Base-by-base conservation (phyloP, 2,888 invertebrate species). In the Mythimna albipuncta region DNA sequence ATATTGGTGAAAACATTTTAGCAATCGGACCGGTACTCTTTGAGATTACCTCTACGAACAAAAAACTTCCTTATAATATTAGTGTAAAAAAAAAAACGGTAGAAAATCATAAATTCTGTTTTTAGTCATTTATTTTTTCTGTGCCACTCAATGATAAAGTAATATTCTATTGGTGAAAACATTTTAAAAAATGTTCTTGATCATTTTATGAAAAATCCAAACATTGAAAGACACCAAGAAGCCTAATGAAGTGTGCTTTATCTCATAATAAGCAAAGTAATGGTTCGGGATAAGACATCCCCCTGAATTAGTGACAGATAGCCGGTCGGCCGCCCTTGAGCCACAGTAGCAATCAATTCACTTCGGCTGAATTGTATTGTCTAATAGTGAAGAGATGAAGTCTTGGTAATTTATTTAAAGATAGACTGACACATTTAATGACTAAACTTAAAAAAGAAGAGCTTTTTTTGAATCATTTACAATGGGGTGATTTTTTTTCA, bases 261-360 rank as follows among this genome's bases (percentile, higher is more conserved):
- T 77, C 64, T 74, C 38, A 26, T 82, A 71, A 82, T 71, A 68
- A 65, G 54, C 32, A 19, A 58, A 68, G 41, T 64, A 81, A 81
- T 59, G 80, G 32, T 54, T 66, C 35, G n/a, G 55, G 52, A 82
- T 64, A 52, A 65, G 67, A 78, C 82, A 59, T 47, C 57, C 78
- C 78, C 78, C 26, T 38, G 58, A 50, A 69, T 69, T 58, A 64
- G 73, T 82, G 73, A 80, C 64, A 26, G 79, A 82, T 82, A 63
- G 57, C 63, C 57, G 47, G 10, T 38, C 13, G 52, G 61, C 1
- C 41, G 0, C 73, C 69, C 69, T 55, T 38, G 13, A 44, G 63
- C 64, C 21, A 10, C n/a, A 2, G 13, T 7, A 26, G 35, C 19
- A 41, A 80, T 82, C 79, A 72, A 80, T 80, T 67, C 26, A 47